Evolutionary conservation across 2,888 invertebrate species (phyloP).

Genomic region (Nudaria mundana): DNA sequence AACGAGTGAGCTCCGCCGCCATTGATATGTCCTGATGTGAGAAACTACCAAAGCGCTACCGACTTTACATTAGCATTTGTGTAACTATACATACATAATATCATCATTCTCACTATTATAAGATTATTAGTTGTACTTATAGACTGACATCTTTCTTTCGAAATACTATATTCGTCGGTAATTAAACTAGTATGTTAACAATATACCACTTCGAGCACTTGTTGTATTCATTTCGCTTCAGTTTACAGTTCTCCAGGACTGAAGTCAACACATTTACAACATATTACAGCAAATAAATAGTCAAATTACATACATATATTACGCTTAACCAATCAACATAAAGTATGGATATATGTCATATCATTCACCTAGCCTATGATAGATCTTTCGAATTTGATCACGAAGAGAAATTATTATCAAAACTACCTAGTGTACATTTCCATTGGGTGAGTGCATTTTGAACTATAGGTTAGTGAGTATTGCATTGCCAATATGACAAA

Average conservation of each 20-base stretch:
- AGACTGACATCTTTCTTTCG: background rate
- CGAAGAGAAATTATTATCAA: constrained; percentile 79
- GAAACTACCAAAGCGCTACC: constrained; percentile 13
- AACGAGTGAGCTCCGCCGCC: constrained; percentile 27
- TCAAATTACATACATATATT: constrained; percentile 42
- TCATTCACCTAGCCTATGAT: constrained; percentile 80
- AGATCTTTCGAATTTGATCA: constrained; percentile 78
- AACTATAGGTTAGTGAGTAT: constrained; percentile 72
- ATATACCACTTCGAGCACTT: constrained; percentile 18
- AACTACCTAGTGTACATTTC: constrained; percentile 76
- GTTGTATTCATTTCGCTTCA: constrained; percentile 24
- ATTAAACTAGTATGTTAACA: constrained; percentile 10
- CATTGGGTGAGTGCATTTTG: constrained; percentile 72
- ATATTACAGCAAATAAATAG: constrained; percentile 42
- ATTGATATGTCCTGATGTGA: constrained; percentile 49
- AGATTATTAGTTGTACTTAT: constrained; percentile 17
- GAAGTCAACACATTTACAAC: constrained; percentile 41
- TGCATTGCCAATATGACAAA: constrained; percentile 65
- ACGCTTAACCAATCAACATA: constrained; percentile 50
- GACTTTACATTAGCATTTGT: background rate
- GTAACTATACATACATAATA: constrained; percentile 1
- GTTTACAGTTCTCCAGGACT: constrained; percentile 36
- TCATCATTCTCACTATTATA: constrained; percentile 8
- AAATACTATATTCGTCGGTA: constrained; percentile 1
- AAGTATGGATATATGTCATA: constrained; percentile 64